Evolutionary conservation across 1,140 invertebrate species (phyloP).

Genomic region (Zophobas atratus): DNA sequence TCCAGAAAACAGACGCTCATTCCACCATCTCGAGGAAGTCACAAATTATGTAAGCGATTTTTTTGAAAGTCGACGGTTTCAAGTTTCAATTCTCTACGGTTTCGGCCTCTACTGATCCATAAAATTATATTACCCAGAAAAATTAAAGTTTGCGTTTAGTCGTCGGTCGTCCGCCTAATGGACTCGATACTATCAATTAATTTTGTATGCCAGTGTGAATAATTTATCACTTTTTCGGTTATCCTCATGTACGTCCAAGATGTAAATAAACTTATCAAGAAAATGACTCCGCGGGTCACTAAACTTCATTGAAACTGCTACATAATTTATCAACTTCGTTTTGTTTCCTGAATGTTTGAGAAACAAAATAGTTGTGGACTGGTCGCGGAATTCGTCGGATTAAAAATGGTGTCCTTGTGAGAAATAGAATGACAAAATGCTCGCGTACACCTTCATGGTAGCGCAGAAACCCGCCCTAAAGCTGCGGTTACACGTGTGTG

Average conservation of each 20-base stretch:
- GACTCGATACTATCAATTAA: conserved; percentile 1
- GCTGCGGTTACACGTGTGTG: too few species aligned
- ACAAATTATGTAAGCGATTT: background rate
- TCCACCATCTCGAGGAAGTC: too few species aligned
- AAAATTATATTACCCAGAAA: conserved; percentile 10
- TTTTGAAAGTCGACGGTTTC: background rate
- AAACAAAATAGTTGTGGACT: background rate
- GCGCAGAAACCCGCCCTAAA: background rate
- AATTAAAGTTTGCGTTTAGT: conserved; percentile 1
- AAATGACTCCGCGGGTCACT: conserved; percentile 36
- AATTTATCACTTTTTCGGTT: conserved; percentile 15
- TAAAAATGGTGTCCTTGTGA: too few species aligned
- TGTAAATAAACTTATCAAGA: conserved; percentile 39
- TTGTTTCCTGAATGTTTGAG: conserved; percentile 34
- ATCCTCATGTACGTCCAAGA: conserved; percentile 1
- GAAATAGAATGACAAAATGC: background rate
- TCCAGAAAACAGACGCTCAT: too few species aligned
- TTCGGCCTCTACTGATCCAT: conserved; percentile 16
- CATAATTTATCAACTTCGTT: conserved; percentile 29
- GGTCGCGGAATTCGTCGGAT: too few species aligned
- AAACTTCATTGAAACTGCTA: conserved; percentile 34
- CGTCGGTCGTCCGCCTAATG: background rate
- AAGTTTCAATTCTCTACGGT: conserved; percentile 23
- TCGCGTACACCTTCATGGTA: conserved; percentile 36
- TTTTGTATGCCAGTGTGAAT: conserved; percentile 5